phyloP scores from a whole-genome alignment of 1,140 invertebrate genomes.

The Eumaeus atala region DNA sequence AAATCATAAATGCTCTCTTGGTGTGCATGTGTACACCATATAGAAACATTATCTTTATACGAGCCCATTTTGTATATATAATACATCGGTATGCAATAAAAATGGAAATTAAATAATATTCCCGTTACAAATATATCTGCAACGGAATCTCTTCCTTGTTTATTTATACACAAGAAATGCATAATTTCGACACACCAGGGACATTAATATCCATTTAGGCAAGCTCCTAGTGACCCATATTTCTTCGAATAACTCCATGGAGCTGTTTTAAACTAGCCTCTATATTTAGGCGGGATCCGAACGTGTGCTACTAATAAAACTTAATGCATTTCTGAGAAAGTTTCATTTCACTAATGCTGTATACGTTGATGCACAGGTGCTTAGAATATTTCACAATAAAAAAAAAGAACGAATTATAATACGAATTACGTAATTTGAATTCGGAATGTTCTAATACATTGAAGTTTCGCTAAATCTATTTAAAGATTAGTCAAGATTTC shows the following conservation, averaged over 20 bases:
- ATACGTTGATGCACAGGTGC: neutral
- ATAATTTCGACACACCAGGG: slow-evolving; percentile 42
- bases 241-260: slow-evolving; percentile 50
- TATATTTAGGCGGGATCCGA: slow-evolving; percentile 48
- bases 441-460: no score
- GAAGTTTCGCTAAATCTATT: neutral
- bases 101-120: neutral
- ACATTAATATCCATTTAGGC: slow-evolving; percentile 55
- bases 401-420: neutral
- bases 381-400: no score
- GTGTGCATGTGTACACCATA: no score
- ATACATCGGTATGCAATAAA: no score
- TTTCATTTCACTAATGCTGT: slow-evolving; percentile 4
- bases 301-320: slow-evolving; percentile 43
- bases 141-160: slow-evolving; percentile 31
- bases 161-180: slow-evolving; percentile 40
- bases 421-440: no score
- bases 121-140: slow-evolving; percentile 16
- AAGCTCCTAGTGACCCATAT: slow-evolving; percentile 44
- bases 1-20: no score
- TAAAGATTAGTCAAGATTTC: slow-evolving; percentile 6
- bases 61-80: no score
- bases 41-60: no score
- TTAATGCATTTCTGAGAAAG: slow-evolving; percentile 24
- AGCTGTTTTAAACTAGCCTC: slow-evolving; percentile 39